Conservation (phyloP, 2,797 vertebrate species). For the Phalloptychus januarius region DNA sequence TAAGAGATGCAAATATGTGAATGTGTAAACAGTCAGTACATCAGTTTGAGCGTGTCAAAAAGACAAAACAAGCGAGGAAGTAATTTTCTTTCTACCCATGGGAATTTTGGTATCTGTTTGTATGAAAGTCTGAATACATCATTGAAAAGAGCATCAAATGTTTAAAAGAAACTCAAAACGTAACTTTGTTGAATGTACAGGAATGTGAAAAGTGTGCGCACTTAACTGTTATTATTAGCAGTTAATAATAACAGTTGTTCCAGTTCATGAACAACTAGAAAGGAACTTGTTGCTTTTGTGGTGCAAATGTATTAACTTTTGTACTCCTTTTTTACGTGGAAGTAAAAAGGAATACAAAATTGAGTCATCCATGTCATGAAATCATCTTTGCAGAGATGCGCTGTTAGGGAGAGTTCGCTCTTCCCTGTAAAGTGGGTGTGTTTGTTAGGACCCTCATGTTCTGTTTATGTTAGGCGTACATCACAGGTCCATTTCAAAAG, state of each 20-base stretch:
- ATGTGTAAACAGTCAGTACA: slow-evolving; percentile 70
- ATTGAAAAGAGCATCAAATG: not conserved
- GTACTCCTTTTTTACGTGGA: too few species aligned
- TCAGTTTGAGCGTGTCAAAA: slow-evolving; percentile 53
- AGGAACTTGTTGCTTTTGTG: not conserved
- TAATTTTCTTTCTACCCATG: slow-evolving; percentile 25
- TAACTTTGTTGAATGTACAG: not conserved
- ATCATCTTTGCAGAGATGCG: slow-evolving; percentile 8
- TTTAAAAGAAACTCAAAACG: too few species aligned
- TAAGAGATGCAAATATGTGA: slow-evolving; percentile 65
- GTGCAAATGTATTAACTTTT: not conserved
- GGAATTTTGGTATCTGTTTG: slow-evolving; percentile 19
- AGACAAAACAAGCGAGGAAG: slow-evolving; percentile 37
- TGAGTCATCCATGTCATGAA: not conserved
- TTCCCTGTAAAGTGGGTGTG: slow-evolving; percentile 67
- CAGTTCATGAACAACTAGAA: not conserved
- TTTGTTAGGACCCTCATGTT: slow-evolving; percentile 65
- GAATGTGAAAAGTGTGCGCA: not conserved
- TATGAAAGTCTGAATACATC: not conserved
- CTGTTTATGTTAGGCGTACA: slow-evolving; percentile 72
- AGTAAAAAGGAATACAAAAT: not conserved
- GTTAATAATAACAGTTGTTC: too few species aligned
- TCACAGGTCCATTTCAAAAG: slow-evolving; percentile 66
- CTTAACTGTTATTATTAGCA: too few species aligned
- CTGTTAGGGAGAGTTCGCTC: slow-evolving; percentile 43